Base-by-base conservation (phyloP, 2,113 vertebrate species). In the Crotalus horridus region DNA sequence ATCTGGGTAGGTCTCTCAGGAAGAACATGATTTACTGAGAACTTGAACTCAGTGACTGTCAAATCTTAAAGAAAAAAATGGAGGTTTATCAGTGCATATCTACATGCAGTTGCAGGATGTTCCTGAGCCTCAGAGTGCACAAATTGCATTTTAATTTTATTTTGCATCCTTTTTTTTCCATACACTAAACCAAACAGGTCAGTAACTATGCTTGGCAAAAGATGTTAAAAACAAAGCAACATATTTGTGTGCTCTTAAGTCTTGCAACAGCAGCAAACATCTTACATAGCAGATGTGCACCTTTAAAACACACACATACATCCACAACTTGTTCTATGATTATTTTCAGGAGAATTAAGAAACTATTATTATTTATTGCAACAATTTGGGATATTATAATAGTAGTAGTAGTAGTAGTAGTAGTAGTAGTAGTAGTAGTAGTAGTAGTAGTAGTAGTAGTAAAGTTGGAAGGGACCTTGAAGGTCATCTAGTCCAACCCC, bases 31-130 rank as follows among this genome's bases (percentile, higher is more conserved):
- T 21, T 92, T 88, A 86, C 58, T 56, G 87, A 93, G 69, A 90
- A 93, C 10, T 81, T 64, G 9, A 93, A 85, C 48, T 13, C 39
- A 81, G 1, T 7, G 17, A 88, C 87, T 85, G 0, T 69, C 92
- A 46, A 59, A 85, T 93, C 92, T 23, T 3, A 85, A 93, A 93
- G 13, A 5, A 90, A 13, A n/a, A 85, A 33, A 92, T 61, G 90
- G 88, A 93, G 90, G 90, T 93, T 95, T 85, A 92, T 74, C 91
- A 94, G 93, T 7, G 29, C 59, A 85, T 92, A 92, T 0, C n/a
- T 81, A 85, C 3, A 39, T 51, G 5, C 29, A 92, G 93, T 89
- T 59, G 91, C 94, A 29, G 0, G 13, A 89, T 93, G 93, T 85
- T 92, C 56, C 87, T 74, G 23, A 55, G 13, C 6, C 58, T 94